Conservation (phyloP, 2,113 vertebrate species). For the Entelurus aequoreus region DNA sequence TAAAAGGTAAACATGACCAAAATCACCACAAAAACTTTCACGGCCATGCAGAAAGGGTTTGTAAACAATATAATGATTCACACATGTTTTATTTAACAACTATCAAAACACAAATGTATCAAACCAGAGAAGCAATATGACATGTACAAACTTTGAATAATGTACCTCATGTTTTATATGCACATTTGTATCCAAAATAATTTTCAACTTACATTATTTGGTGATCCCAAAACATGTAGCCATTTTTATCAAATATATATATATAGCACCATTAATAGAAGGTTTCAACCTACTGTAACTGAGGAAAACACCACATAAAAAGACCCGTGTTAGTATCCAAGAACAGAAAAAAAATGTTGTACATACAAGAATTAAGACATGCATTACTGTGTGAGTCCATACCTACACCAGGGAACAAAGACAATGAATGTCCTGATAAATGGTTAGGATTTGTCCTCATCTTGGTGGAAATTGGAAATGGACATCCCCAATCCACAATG, state of each 20-base stretch:
- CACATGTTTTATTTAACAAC: slow-evolving; percentile 89
- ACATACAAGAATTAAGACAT: slow-evolving; percentile 5
- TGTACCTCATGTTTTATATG: slow-evolving; percentile 71
- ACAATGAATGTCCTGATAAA: not conserved
- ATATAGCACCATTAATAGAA: slow-evolving; percentile 95
- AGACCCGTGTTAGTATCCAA: slow-evolving; percentile 96
- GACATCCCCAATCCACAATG: slow-evolving; percentile 3
- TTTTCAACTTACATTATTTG: slow-evolving; percentile 82
- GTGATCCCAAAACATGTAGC: slow-evolving; percentile 84
- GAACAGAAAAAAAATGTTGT: slow-evolving; percentile 28
- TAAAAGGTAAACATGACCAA: slow-evolving; percentile 93
- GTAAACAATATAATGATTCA: slow-evolving; percentile 81
- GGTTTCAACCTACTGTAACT: slow-evolving; percentile 77
- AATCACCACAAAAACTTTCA: slow-evolving; percentile 88
- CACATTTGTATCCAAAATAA: slow-evolving; percentile 90
- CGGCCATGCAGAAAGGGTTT: slow-evolving; percentile 89
- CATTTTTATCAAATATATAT: slow-evolving; percentile 83
- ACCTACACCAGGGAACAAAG: not conserved
- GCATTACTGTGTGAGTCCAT: slow-evolving; percentile 1
- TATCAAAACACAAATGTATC: slow-evolving; percentile 85
- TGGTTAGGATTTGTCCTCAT: not conserved
- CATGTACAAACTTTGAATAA: slow-evolving; percentile 88
- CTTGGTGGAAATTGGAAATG: slow-evolving; percentile 13
- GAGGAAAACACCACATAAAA: slow-evolving; percentile 82
- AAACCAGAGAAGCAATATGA: slow-evolving; percentile 92